Conservation (phyloP, 2,113 vertebrate genomes). For the Clarias macrocephalus region DNA sequence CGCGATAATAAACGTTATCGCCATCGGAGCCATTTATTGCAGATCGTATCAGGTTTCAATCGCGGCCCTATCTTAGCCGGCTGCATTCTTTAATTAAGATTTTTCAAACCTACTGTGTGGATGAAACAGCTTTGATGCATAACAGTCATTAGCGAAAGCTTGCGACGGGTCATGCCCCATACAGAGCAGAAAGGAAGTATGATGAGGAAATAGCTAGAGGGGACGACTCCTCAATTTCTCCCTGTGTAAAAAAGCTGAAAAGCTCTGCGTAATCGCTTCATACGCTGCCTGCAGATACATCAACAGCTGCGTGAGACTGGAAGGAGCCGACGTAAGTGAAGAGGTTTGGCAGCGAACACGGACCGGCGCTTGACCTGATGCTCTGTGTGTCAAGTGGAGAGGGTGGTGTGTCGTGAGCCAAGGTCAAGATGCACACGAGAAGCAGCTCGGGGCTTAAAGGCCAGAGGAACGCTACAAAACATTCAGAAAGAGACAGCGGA, state of each 20-base stretch:
- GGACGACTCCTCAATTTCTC: conserved; percentile 21
- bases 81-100: conserved; percentile 35
- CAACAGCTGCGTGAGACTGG: neutral
- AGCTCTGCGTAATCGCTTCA: conserved; percentile 37
- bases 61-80: neutral
- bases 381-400: conserved; percentile 2
- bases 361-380: conserved; percentile 11
- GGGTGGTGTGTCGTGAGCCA: conserved; percentile 8
- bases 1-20: neutral
- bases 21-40: conserved; percentile 13
- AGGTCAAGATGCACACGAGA: neutral
- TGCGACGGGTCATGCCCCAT: neutral
- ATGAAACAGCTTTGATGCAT: conserved; percentile 16
- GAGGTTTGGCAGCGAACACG: conserved; percentile 11
- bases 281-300: conserved; percentile 9
- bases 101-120: conserved; percentile 28
- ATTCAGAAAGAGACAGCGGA: neutral
- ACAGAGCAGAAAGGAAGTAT: conserved; percentile 3
- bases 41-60: neutral
- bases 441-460: conserved; percentile 25
- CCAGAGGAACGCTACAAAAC: neutral
- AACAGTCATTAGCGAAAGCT: conserved; percentile 35
- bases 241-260: conserved; percentile 10
- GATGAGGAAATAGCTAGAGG: neutral
- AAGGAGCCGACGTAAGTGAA: conserved; percentile 4